Evolutionary conservation across 2,113 vertebrate species (phyloP).

Genomic region (Lipotes vexillifer): DNA sequence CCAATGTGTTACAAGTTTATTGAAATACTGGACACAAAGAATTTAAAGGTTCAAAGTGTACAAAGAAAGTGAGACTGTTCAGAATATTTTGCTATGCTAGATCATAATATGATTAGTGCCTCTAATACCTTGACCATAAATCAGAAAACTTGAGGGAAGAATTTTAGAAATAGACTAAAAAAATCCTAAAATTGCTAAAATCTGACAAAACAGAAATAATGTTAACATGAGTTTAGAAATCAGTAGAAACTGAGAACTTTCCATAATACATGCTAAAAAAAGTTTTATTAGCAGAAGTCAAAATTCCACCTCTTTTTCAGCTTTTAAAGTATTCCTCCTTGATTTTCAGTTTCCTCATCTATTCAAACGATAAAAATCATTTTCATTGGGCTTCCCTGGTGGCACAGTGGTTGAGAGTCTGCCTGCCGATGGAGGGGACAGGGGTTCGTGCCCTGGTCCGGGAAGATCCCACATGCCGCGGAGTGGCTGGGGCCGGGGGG

Average conservation of each 20-base stretch:
- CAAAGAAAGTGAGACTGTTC: background rate
- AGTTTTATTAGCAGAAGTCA: background rate
- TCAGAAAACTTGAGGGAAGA: conserved; percentile 20
- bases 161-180: background rate
- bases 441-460: no score
- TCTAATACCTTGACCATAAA: background rate
- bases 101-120: background rate
- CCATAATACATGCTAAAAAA: background rate
- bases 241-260: background rate
- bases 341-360: conserved; percentile 8
- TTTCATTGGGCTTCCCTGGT: background rate
- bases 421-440: no score
- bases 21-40: background rate
- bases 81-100: background rate
- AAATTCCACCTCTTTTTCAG: background rate
- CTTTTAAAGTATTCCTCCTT: conserved; percentile 13
- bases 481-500: no score
- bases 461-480: no score
- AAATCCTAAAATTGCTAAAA: background rate
- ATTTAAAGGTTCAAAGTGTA: background rate
- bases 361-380: background rate
- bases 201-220: background rate
- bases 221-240: background rate
- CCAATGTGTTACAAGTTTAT: background rate
- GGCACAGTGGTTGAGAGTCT: no score